Percentiles rank a stretch among this genome's conserved stretches.
Evolutionary conservation across 2,113 vertebrate genomes (phyloP).

Genomic region (Tyto alba): DNA sequence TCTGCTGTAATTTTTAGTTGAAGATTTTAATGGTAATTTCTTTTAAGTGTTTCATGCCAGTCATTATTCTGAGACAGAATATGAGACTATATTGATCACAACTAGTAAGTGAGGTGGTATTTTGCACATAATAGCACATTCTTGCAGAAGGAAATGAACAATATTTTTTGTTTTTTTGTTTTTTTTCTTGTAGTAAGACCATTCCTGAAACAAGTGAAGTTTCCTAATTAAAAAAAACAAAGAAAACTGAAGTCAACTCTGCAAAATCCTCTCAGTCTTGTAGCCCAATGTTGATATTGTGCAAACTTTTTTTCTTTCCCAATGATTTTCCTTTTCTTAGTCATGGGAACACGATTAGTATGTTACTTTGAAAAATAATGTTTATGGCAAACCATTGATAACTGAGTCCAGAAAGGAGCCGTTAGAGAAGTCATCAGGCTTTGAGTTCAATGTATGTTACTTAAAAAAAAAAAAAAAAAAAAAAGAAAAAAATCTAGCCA

Average conservation of each 20-base stretch:
- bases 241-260: neutral
- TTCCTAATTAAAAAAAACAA: neutral
- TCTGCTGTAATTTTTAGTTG: neutral
- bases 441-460: neutral
- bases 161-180: no score
- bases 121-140: neutral
- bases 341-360: neutral
- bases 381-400: neutral
- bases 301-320: neutral
- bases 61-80: neutral
- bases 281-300: fast-evolving
- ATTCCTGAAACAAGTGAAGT: neutral
- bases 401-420: neutral
- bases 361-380: neutral
- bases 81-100: neutral
- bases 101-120: neutral
- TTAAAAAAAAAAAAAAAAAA: neutral
- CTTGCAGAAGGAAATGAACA: neutral
- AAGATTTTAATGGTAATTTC: neutral
- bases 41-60: neutral
- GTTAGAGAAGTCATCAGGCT: neutral
- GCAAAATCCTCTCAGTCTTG: neutral
- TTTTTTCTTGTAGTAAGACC: neutral
- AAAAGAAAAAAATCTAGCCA: neutral
- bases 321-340: neutral